Evolutionary conservation across 2,888 invertebrate species (phyloP), one percentile per base, ranked within the genome.

Genomic region (Herminia tarsipennalis): DNA sequence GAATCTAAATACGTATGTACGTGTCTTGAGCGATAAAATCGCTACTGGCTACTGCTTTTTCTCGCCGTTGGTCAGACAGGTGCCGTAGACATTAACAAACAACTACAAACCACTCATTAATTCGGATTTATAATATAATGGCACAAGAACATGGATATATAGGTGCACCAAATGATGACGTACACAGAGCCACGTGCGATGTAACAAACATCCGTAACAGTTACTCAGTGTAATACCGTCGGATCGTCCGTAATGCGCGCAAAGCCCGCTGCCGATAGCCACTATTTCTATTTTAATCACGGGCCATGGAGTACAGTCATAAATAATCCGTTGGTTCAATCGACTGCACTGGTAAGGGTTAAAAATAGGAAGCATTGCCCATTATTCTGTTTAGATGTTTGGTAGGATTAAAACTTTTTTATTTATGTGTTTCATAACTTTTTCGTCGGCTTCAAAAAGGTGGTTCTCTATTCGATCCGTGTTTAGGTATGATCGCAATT

Each of bases 241-340:
- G 21, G 51, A 55, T 67, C 45, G 68, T 29, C 29, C 40, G 52
- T 67, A 64, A 67, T 59, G 44, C 65, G 56, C 46, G 62, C 67
- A 60, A 66, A 72, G 68, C 66, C 47, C 56, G 52, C 56, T 53
- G 49, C 50, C 65, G 53, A 68, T 67, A 55, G 61, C 69, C 50
- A 65, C 66, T 61, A 68, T 62, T 74, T 81, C 83, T 83, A 83
- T 83, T 83, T 83, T 67, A 73, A 78, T 76, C 81, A 59, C 66
- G 65, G 57, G 58, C 66, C 69, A 66, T 66, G 53, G 66, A 55
- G 69, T 68, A 66, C 50, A 70, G 59, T 82, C 81, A 79, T 83
- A 83, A 84, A 83, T 83, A 82, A 80, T 80, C 73, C 76, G 65
- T 74, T 72, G 67, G 67, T 63, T 66, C 74, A 78, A 80, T 79